Evolutionary conservation across 2,113 vertebrate genomes (phyloP), one percentile per base, ranked within the genome.

Genomic region (Physeter macrocephalus): DNA sequence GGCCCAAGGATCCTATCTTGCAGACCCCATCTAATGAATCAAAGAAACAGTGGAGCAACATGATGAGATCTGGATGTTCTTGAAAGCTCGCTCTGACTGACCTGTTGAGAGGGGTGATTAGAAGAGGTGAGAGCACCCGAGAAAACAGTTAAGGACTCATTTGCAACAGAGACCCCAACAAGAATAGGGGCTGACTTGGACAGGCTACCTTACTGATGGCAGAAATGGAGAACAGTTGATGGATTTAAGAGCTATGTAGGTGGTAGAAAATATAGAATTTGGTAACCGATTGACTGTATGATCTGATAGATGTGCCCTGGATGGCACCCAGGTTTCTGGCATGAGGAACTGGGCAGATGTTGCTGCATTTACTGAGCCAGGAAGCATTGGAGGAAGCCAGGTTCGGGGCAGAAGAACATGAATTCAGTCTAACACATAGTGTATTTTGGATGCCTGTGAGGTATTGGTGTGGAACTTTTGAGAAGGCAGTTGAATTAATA

Each of bases 401-500:
- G 41, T 80, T 93, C 84, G 7, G 69, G 62, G 41, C 2, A 20
- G 49, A 90, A 93, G 29, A 75, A 87, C 23, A 61, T 18, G 10
- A 61, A 85, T 91, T 92, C 23, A 74, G 14, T 49, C 34, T 93
- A n/a, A 78, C 20, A 75, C 36, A 36, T 88, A 64, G 0, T 49
- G 25, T 25, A 89, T 43, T 95, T 80, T 21, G 49, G 43, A 84
- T 91, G 59, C 11, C 71, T 54, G 4, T 62, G 69, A 67, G 46
- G 52, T 2, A 25, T 9, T 21, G 23, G 64, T 94, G 52, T 89
- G 59, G n/a, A 82, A 72, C 43, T 86, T 93, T n/a, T 59, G 92
- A 93, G 77, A 84, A 90, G 77, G 43, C 64, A 88, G 64, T 85
- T 31, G 77, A 95, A 91, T 93, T 59, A 72, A 59, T 89, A 90